Evolutionary conservation across 1,140 invertebrate genomes (phyloP), one percentile per base, ranked within the genome.

Genomic region (Meloidogyne exigua): DNA sequence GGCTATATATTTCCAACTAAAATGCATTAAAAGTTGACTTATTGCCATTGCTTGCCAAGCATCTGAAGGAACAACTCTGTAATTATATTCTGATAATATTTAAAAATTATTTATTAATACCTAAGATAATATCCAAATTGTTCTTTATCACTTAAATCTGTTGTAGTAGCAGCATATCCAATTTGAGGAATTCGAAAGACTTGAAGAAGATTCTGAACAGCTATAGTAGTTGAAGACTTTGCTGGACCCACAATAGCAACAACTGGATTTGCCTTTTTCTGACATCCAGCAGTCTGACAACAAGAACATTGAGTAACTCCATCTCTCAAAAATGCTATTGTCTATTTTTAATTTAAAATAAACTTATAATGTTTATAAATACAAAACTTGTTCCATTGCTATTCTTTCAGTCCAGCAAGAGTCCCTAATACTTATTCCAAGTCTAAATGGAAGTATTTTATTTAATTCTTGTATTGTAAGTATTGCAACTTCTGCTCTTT

Each of bases 1-100:
- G 18, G 92, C 92, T 5, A 94, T 92, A 84, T 93, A 94, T 1
- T 92, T 93, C 93, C 93, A 94, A 87, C 93, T 93, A 87, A 92
- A 91, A 72, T 90, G 88, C 76, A 89, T 87, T 10, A 94, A 91
- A 44, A 94, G 88, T 85, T 92, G 92, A 63, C 92, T 89, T 81
- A 94, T 90, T 26, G 92, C 91, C 83, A 91, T 90, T 1, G 93
- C 92, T 88, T 94, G 93, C 88, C 92, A 92, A 78, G 91, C 91
- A 89, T 94, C 93, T 0, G 92, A 92, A 15, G 93, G 92, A 9
- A 94, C 93, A 3, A 93, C 92, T 21, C 72, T 73, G 5, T 26
- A 44, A 32, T 5, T 2, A n/a, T 68, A 28, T 15, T 70, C 15
- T 25, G 36, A 11, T 10, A 36, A 11, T 28, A 10, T 62, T 68